These are phyloP conservation scores for Chaenodraco wilsoni DNA, from an alignment of 2,797 vertebrate species.

Conservation along the genomic window DNA sequence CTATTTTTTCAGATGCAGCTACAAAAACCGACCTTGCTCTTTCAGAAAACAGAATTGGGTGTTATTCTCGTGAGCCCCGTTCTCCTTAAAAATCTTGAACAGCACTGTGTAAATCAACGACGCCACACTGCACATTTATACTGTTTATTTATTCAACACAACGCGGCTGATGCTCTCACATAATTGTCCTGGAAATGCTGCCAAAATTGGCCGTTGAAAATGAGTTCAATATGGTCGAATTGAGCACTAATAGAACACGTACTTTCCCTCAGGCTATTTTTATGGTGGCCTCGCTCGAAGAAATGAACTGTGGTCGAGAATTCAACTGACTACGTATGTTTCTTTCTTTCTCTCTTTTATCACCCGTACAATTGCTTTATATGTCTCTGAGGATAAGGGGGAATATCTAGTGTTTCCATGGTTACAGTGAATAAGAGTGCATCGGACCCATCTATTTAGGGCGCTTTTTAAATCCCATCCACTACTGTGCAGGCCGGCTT, in stretches of 20 bases:
- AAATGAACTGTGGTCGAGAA: conserved; percentile 14
- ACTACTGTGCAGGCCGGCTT: conserved; percentile 42
- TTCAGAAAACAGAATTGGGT: conserved; percentile 5
- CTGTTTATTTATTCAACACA: conserved; percentile 43
- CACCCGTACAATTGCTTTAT: conserved; percentile 32
- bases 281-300: neutral
- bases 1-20: neutral
- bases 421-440: conserved; percentile 63
- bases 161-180: conserved; percentile 5
- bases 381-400: conserved; percentile 45
- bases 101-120: conserved; percentile 12
- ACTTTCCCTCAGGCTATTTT: conserved; percentile 2
- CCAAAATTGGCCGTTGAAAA: conserved; percentile 15
- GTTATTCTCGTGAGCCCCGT: neutral
- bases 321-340: neutral
- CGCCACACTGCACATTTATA: conserved; percentile 12
- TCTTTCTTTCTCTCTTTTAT: conserved; percentile 14
- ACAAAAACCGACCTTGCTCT: neutral
- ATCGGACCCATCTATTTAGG: conserved; percentile 57
- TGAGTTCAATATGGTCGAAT: conserved; percentile 16
- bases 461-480: conserved; percentile 50
- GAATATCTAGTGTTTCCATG: conserved; percentile 73
- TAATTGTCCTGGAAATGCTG: conserved; percentile 1
- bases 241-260: conserved; percentile 7
- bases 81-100: conserved; percentile 13